Evolutionary conservation across 2,113 vertebrate species (phyloP).

Genomic region (Salminus brasiliensis): DNA sequence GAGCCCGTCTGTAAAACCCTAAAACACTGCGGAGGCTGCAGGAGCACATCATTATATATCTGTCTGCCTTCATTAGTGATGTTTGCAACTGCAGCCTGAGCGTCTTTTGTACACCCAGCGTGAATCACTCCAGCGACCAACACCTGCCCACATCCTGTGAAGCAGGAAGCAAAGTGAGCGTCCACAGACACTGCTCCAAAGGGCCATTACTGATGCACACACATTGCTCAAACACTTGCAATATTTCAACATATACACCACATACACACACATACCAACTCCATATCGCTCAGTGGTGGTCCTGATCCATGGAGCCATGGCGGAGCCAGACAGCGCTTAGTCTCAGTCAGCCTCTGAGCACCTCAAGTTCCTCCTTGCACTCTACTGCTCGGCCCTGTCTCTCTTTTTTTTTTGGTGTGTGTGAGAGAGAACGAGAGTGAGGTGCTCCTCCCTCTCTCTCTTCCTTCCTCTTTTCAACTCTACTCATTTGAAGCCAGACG

Average conservation of each 20-base stretch:
- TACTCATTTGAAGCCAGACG: slow-evolving; percentile 65
- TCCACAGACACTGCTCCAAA: slow-evolving; percentile 15
- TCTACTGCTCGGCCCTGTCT: slow-evolving; percentile 61
- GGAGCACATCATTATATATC: background rate
- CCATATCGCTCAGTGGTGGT: slow-evolving; percentile 67
- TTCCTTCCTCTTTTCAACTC: slow-evolving; percentile 72
- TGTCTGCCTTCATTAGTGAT: slow-evolving; percentile 1
- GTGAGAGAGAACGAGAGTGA: slow-evolving; percentile 57
- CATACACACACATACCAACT: slow-evolving; percentile 74
- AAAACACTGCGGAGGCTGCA: background rate
- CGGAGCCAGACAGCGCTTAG: slow-evolving; percentile 28
- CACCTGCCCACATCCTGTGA: slow-evolving; percentile 68
- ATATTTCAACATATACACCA: slow-evolving; percentile 12
- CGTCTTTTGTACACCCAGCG: background rate
- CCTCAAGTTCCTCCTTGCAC: slow-evolving; percentile 28
- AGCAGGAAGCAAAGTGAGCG: slow-evolving; percentile 64
- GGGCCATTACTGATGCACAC: slow-evolving; percentile 1
- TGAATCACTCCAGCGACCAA: background rate
- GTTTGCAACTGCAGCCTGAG: slow-evolving; percentile 11
- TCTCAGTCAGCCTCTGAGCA: slow-evolving; percentile 27
- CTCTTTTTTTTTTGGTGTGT: slow-evolving; percentile 51
- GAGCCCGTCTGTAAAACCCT: background rate
- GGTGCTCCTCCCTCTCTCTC: slow-evolving; percentile 66
- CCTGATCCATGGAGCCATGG: slow-evolving; percentile 74
- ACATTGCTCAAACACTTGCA: background rate